phyloP scores from a whole-genome alignment of 2,113 vertebrate species.

The Siniperca chuatsi region DNA sequence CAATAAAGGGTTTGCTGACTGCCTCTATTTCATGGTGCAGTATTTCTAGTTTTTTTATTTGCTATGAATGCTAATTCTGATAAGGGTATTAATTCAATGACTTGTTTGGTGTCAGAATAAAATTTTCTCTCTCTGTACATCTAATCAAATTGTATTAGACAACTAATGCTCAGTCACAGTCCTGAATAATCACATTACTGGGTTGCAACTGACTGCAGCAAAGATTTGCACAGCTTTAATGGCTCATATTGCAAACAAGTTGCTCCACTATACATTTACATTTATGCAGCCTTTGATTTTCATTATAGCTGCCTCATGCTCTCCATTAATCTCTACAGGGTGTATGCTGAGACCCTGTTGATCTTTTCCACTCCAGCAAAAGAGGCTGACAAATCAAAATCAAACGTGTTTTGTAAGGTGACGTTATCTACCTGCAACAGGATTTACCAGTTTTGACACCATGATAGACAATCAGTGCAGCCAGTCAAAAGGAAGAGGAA shows the following conservation, averaged over 20 bases:
- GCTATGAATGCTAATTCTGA: slow-evolving; percentile 32
- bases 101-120: slow-evolving; percentile 49
- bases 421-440: neutral
- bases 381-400: neutral
- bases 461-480: neutral
- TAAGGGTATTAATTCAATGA: slow-evolving; percentile 49
- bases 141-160: slow-evolving; percentile 61
- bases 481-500: neutral
- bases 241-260: neutral
- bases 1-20: neutral
- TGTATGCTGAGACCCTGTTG: neutral
- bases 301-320: neutral
- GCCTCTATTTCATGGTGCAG: neutral
- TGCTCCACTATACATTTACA: neutral
- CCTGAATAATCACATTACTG: slow-evolving; percentile 60
- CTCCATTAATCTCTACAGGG: neutral
- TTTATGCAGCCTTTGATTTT: slow-evolving; percentile 43
- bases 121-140: slow-evolving; percentile 51
- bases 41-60: neutral
- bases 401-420: neutral
- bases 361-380: neutral
- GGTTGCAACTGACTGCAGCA: neutral
- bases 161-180: slow-evolving; percentile 38
- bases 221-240: neutral
- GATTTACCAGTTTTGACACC: neutral